These are phyloP conservation scores for Chymomyza fuscimana DNA, from an alignment of 2,888 invertebrate species.

Conservation along the genomic window DNA sequence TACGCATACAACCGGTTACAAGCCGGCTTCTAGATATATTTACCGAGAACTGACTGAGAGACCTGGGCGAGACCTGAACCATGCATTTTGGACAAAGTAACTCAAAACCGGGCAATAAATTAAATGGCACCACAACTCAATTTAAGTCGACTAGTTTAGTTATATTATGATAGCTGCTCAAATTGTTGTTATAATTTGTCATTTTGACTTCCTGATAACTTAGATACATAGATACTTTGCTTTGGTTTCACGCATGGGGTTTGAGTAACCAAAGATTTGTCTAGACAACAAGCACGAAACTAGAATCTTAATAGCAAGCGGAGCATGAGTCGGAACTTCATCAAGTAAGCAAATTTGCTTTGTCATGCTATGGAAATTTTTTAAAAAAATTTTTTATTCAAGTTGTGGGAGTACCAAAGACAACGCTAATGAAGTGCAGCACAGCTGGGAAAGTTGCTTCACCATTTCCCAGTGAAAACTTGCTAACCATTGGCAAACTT, in stretches of 20 bases:
- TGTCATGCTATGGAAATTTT: not conserved
- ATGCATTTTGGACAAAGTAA: constrained; percentile 16
- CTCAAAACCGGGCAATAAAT: constrained; percentile 26
- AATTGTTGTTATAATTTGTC: not conserved
- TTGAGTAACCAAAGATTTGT: constrained; percentile 12
- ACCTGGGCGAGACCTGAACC: constrained; percentile 1
- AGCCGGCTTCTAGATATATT: constrained; percentile 18
- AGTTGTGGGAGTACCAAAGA: not conserved
- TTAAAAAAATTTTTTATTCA: not conserved
- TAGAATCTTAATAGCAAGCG: constrained; percentile 27
- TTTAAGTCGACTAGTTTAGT: constrained; percentile 19
- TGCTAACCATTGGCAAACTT: constrained; percentile 38
- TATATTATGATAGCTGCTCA: constrained; percentile 1
- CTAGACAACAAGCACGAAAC: constrained; percentile 30
- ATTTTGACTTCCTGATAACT: constrained; percentile 49
- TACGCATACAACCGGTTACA: constrained; percentile 52
- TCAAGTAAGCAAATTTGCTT: not conserved
- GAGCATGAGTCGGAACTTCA: not conserved
- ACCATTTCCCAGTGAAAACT: constrained; percentile 32
- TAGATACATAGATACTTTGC: constrained; percentile 25
- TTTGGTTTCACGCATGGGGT: constrained; percentile 18
- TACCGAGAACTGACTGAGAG: not conserved
- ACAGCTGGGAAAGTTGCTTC: constrained; percentile 49
- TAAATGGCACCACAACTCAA: constrained; percentile 38
- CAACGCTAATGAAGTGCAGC: constrained; percentile 29